Conservation (phyloP, 2,888 invertebrate genomes). For the Cyrtodaria siliqua region DNA sequence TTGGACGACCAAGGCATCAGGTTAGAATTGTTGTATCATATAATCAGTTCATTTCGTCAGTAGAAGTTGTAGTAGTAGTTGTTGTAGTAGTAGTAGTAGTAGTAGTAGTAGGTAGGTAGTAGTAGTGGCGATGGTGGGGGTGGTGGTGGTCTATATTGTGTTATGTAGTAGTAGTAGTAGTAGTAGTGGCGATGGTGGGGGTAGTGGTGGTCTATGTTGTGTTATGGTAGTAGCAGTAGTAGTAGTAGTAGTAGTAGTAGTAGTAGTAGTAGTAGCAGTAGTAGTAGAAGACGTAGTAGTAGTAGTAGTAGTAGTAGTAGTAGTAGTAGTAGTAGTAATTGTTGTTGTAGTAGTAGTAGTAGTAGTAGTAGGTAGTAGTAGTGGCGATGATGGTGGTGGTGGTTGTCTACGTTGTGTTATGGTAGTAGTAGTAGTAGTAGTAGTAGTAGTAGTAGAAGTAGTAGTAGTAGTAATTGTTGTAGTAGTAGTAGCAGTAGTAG, state of each 20-base stretch:
- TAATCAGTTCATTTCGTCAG: too few species aligned
- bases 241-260: slow-evolving; percentile 9
- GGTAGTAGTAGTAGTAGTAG: slow-evolving; percentile 4
- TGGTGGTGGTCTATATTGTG: background rate
- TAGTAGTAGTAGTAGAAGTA: slow-evolving; percentile 7
- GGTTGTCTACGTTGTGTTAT: background rate
- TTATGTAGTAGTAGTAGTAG: background rate
- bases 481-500: slow-evolving; percentile 7
- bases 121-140: background rate
- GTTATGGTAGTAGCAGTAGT: slow-evolving; percentile 3
- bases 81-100: slow-evolving; percentile 2
- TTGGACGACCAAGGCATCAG: too few species aligned
- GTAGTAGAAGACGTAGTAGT: slow-evolving; percentile 6
- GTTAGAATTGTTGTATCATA: too few species aligned
- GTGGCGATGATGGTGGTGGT: background rate
- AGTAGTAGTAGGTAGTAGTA: too few species aligned
- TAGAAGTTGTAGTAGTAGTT: background rate
- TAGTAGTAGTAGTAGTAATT: background rate
- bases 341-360: background rate
- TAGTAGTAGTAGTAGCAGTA: slow-evolving; percentile 7
- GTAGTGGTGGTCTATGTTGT: background rate
- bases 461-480: slow-evolving; percentile 1
- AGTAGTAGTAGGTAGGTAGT: background rate
- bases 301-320: slow-evolving; percentile 1
- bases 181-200: background rate